Conservation (phyloP, 1,140 invertebrate genomes). For the Tetramorium parvispinum region DNA sequence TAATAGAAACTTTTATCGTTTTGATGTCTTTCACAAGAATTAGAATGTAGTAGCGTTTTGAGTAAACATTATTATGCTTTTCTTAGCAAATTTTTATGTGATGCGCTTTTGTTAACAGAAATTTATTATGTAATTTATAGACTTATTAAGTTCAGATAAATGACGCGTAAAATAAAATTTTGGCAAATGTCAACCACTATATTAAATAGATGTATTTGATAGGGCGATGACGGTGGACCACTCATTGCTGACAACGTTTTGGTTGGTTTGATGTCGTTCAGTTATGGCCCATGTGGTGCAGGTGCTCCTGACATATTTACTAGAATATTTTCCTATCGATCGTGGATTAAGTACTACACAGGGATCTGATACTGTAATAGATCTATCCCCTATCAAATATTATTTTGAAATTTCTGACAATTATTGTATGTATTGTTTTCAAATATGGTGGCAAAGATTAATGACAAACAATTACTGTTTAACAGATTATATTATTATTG, state of each 20-base stretch:
- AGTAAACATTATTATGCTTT: neutral
- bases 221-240: slow-evolving; percentile 88
- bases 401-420: neutral
- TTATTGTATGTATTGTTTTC: neutral
- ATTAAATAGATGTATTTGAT: slow-evolving; percentile 54
- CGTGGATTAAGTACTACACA: slow-evolving; percentile 84
- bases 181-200: neutral
- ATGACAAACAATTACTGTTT: neutral
- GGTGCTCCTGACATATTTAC: slow-evolving; percentile 88
- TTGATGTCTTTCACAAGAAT: neutral
- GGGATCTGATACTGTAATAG: neutral
- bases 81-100: neutral
- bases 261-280: slow-evolving; percentile 88
- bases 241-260: slow-evolving; percentile 83
- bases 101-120: neutral
- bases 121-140: neutral
- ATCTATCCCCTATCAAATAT: neutral
- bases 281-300: slow-evolving; percentile 85
- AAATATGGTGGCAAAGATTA: neutral
- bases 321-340: slow-evolving; percentile 84
- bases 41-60: neutral
- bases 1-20: neutral
- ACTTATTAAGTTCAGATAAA: neutral
- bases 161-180: neutral
- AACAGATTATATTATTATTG: neutral